A percentile compares a stretch with the other conserved stretches of the same genome.
Conservation (phyloP, 1,140 invertebrate species). For the Archivesica marissinica region DNA sequence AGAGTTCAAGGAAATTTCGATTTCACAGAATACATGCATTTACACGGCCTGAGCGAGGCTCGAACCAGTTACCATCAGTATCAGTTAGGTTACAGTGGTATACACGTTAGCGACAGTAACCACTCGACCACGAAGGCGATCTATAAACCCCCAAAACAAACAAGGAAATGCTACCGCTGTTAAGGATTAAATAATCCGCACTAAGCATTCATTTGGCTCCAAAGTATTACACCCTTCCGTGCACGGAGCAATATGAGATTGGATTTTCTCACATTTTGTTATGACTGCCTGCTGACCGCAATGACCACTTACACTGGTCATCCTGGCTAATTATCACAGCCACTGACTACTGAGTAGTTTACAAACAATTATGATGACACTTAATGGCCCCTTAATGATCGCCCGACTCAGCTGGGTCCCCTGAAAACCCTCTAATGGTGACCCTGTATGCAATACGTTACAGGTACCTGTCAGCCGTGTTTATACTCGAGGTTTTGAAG, state of each 20-base stretch:
- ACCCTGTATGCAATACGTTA: conserved; percentile 54
- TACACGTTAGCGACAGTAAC: too few species aligned
- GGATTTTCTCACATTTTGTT: conserved; percentile 54
- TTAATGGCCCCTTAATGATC: conserved; percentile 63
- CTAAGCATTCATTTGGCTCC: too few species aligned
- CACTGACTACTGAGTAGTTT: conserved; percentile 32
- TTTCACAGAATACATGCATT: too few species aligned
- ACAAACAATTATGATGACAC: conserved; percentile 59
- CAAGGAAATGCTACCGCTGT: too few species aligned
- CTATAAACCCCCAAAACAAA: too few species aligned
- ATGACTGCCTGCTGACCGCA: conserved; percentile 48
- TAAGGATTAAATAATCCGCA: too few species aligned
- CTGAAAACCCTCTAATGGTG: conserved; percentile 19
- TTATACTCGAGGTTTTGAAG: conserved; percentile 43
- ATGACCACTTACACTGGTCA: conserved; percentile 34
- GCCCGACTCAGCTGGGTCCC: conserved; percentile 33
- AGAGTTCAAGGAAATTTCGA: too few species aligned
- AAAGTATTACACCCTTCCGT: background rate
- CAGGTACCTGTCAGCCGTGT: conserved; percentile 25
- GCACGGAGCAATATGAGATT: background rate
- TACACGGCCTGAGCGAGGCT: too few species aligned
- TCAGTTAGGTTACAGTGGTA: too few species aligned
- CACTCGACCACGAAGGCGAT: too few species aligned
- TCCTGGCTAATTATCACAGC: conserved; percentile 41
- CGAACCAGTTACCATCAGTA: too few species aligned